Base-by-base conservation (phyloP, 1,140 invertebrate species). In the Zaprionus africanus region DNA sequence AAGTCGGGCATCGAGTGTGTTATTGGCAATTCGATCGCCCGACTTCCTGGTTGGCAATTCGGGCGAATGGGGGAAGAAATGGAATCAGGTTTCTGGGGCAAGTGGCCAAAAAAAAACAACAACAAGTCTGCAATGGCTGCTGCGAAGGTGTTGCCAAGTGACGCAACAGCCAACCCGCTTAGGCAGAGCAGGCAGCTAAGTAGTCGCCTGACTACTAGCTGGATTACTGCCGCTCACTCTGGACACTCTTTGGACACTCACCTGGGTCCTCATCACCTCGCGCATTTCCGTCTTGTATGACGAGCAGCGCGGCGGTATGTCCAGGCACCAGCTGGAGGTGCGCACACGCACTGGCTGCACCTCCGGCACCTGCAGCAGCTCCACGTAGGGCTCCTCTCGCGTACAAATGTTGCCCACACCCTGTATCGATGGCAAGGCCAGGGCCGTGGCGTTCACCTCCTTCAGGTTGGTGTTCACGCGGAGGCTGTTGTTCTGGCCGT, bases 221-320 rank as follows among this genome's bases (percentile, higher is more conserved):
- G 36, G 36, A 38, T 38, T 38, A 38, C 36, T 15, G 36, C 36
- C 13, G 13, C 36, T 31, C 19, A 56, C 11, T n/a, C n/a, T 19
- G 41, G 49, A 59, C 49, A 22, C 22, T 22, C 22, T 22, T 22
- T 31, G 28, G 28, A 19, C 53, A 90, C 81, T 81, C 79, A 94
- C 94, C 93, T 94, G 93, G 51, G 94, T 92, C 80, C 93, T 93
- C 71, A 94, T 94, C 54, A 94, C 93, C 68, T 95, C 94, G 67
- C 94, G 93, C 93, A 95, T 94, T 91, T 95, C 95, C 17, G 94
- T 95, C 63, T 93, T 94, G 73, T 94, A 95, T 63, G 93, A 93
- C n/a, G 94, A 94, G 78, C 96, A 96, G 46, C 95, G 93, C 12
- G 95, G 95, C 12, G 96, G 96, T 76, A 96, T 94, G 66, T 94